Base-by-base conservation (phyloP, 2,113 vertebrate species). In the Lasiurus cinereus region DNA sequence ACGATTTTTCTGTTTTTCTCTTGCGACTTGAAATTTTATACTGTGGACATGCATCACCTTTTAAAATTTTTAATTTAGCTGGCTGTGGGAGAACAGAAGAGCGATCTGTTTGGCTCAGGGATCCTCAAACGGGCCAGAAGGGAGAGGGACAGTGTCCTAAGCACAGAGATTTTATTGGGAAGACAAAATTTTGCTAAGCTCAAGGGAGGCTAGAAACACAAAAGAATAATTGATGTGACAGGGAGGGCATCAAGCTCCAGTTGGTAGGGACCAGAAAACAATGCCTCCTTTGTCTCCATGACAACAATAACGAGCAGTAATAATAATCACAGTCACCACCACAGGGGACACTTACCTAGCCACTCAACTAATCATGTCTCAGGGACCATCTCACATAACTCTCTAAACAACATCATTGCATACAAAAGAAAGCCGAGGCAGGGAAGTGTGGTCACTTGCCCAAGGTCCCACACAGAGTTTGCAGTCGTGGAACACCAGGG, bases 131-230 rank as follows among this genome's bases (percentile, higher is more conserved):
- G 29, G 1, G 12, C 22, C 76, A 91, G 74, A 56, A 83, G 39
- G 52, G 79, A 88, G 33, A 46, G 24, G 27, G 31, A 7, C 74
- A n/a, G 88, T 5, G 62, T 52, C 31, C n/a, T 18, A 0, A 64
- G 86, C 85, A 95, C 84, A 88, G 94, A 96, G 94, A 94, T 43
- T 88, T 66, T 83, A 22, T 82, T 22, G 74, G 96, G 22, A 97
- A 94, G 91, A 95, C 73, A 91, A 43, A 93, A 79, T 96, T 97
- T 96, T 92, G 21, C 87, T 78, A 96, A 91, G 94, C 92, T 93
- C 84, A 70, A 87, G 39, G 56, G 73, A 79, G 95, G 90, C 43
- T 73, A 15, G 52, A 94, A 46, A 76, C 69, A 94, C 52, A 94
- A 83, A 94, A 72, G 72, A 54, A 83, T 14, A 31, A n/a, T 39